Conservation (phyloP, 1,140 invertebrate genomes). For the Pseudomyrmex flavicornis region DNA sequence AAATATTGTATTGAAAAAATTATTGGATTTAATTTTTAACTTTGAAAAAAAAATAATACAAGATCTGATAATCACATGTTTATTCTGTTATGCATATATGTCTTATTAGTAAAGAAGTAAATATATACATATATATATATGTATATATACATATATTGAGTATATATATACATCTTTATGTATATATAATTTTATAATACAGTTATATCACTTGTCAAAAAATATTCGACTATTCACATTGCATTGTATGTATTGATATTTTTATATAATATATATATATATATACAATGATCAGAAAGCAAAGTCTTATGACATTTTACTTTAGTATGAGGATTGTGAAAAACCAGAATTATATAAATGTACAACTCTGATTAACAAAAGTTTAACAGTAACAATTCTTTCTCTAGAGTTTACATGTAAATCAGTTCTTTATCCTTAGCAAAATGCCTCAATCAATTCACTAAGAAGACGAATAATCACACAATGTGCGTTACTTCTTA, state of each 20-base stretch:
- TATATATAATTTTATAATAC: constrained; percentile 30
- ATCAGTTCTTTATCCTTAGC: neutral
- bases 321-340: no score
- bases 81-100: constrained; percentile 59
- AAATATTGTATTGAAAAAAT: neutral
- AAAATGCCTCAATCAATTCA: constrained; percentile 10
- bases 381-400: neutral
- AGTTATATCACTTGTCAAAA: constrained; percentile 41
- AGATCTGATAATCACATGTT: constrained; percentile 70
- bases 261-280: neutral
- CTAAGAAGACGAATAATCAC: constrained; percentile 35
- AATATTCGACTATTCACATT: constrained; percentile 46
- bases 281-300: neutral
- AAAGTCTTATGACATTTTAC: no score
- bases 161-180: constrained; percentile 62
- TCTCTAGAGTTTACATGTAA: neutral
- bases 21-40: neutral
- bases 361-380: neutral
- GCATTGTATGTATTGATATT: neutral
- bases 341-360: no score
- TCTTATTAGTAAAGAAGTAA: no score
- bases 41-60: neutral
- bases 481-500: constrained; percentile 46
- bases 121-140: neutral
- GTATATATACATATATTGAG: constrained; percentile 65